A percentile compares a stretch with the other conserved stretches of the same genome.
Evolutionary conservation across 1,140 invertebrate species (phyloP).

Genomic region (Marisa cornuarietis): DNA sequence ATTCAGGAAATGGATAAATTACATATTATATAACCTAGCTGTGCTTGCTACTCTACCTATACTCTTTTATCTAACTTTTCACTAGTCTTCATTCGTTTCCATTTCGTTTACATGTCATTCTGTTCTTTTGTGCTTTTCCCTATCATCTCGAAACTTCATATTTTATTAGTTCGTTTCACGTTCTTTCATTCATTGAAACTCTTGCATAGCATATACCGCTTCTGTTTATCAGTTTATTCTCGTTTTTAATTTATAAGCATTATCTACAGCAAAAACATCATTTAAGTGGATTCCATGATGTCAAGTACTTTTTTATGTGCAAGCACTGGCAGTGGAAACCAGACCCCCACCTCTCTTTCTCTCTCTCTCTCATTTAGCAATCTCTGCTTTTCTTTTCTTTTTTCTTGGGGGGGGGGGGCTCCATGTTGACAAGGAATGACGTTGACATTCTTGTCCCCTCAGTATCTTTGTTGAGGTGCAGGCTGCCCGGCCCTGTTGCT

Average conservation of each 20-base stretch:
- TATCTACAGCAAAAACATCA: background rate
- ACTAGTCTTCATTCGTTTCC: background rate
- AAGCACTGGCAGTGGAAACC: too few relatives aligned
- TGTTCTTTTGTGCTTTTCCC: background rate
- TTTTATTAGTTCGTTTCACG: background rate
- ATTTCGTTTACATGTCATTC: background rate
- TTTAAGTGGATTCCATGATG: background rate
- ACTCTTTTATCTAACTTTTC: background rate
- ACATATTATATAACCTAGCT: too few relatives aligned
- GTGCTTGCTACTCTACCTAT: background rate
- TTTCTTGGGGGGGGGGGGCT: too few relatives aligned
- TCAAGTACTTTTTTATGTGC: too few relatives aligned
- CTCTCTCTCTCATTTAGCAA: constrained; percentile 8
- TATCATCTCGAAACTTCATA: background rate
- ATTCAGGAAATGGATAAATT: too few relatives aligned
- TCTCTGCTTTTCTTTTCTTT: too few relatives aligned
- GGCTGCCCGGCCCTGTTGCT: too few relatives aligned
- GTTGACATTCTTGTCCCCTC: too few relatives aligned
- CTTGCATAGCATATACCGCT: background rate
- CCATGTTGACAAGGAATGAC: too few relatives aligned
- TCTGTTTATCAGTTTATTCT: background rate
- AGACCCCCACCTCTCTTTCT: background rate
- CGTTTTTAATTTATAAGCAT: background rate
- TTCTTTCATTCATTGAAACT: background rate
- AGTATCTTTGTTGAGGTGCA: too few relatives aligned